Evolutionary conservation across 2,113 vertebrate species (phyloP).

Genomic region (Turnix velox): DNA sequence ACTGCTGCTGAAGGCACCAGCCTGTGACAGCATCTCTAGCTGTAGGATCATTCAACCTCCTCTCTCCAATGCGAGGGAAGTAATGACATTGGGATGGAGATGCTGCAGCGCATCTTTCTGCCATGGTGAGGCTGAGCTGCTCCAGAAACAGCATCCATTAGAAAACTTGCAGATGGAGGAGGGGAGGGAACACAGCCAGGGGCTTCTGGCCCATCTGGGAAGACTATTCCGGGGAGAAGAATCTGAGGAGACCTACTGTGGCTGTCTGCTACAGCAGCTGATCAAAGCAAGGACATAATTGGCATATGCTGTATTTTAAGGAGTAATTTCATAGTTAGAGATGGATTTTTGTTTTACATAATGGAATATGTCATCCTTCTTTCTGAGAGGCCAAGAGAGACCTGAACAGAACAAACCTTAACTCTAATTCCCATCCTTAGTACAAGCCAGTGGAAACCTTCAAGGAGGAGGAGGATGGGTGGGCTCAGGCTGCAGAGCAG

Average conservation of each 20-base stretch:
- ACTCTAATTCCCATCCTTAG: not conserved
- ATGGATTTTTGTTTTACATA: not conserved
- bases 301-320: not conserved
- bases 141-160: not conserved
- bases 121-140: not conserved
- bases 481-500: not conserved
- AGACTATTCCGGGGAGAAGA: not conserved
- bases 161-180: not conserved
- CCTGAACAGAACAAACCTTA: not conserved
- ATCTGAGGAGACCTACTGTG: not conserved
- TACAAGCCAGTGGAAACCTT: not conserved
- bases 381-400: not conserved
- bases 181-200: not conserved
- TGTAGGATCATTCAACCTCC: fast-evolving
- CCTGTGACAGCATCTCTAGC: not conserved
- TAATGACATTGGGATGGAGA: not conserved
- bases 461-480: not conserved
- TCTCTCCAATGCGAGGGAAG: not conserved
- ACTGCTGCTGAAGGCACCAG: not conserved
- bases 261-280: not conserved
- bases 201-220: not conserved
- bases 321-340: not conserved
- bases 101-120: not conserved
- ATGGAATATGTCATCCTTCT: not conserved
- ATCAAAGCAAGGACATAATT: not conserved